phyloP scores from a whole-genome alignment of 2,113 vertebrate genomes.

The Takifugu flavidus region DNA sequence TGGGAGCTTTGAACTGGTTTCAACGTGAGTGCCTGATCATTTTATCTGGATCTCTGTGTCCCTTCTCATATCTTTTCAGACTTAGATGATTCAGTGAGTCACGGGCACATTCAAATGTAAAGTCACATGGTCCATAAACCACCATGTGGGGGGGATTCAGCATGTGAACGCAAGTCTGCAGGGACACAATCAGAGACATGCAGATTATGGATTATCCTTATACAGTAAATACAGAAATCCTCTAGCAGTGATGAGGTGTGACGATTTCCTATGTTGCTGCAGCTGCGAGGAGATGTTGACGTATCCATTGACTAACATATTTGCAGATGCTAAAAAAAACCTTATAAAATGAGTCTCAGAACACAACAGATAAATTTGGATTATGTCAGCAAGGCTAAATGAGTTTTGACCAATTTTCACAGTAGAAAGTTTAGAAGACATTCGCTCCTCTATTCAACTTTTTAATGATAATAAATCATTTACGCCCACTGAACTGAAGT shows the following conservation, averaged over 20 bases:
- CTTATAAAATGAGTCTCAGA: no score
- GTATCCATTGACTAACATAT: no score
- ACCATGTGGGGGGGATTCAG: not conserved
- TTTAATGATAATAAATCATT: slow-evolving; percentile 55
- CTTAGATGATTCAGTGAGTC: not conserved
- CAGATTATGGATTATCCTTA: not conserved
- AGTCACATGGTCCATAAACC: not conserved
- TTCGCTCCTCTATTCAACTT: slow-evolving; percentile 55
- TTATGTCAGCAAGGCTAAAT: no score
- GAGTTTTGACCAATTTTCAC: no score
- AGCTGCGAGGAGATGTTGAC: no score
- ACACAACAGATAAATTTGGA: no score
- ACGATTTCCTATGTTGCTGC: not conserved
- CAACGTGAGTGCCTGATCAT: slow-evolving; percentile 44
- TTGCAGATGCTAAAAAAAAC: no score
- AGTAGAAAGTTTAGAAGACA: slow-evolving; percentile 10
- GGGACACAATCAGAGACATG: not conserved
- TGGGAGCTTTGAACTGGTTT: slow-evolving; percentile 33
- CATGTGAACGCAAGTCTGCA: not conserved
- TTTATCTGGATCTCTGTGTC: not conserved
- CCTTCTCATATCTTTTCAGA: not conserved
- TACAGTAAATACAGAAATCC: slow-evolving; percentile 3
- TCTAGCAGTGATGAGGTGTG: not conserved
- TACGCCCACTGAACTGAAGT: slow-evolving; percentile 52
- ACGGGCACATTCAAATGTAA: not conserved